Conservation (phyloP, 1,140 invertebrate genomes). For the Drosophila punjabiensis region DNA sequence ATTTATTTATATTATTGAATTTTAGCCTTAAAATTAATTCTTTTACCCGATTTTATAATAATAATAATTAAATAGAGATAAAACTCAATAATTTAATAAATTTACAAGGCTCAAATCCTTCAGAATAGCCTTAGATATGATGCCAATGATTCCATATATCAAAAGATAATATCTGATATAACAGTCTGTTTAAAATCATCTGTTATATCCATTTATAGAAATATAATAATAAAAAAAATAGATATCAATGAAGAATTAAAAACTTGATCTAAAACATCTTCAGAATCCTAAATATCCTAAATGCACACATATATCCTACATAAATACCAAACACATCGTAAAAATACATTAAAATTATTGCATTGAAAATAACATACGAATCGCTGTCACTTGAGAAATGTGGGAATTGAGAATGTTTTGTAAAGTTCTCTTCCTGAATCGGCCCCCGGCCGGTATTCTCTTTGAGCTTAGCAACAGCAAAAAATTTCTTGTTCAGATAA, state of each 20-base stretch:
- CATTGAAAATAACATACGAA: constrained; percentile 1
- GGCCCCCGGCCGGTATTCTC: constrained; percentile 8
- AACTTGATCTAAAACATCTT: not conserved
- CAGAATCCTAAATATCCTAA: not conserved
- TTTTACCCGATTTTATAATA: too few relatives aligned
- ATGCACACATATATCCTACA: not conserved
- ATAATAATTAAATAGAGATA: too few relatives aligned
- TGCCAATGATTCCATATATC: too few relatives aligned
- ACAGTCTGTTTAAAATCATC: too few relatives aligned
- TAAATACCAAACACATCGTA: not conserved
- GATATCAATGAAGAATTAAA: not conserved
- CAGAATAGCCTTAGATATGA: too few relatives aligned
- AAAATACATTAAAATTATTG: not conserved
- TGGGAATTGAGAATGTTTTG: not conserved
- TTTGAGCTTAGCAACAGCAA: constrained; percentile 39
- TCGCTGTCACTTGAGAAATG: not conserved
- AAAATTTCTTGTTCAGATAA: not conserved
- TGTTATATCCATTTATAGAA: too few relatives aligned
- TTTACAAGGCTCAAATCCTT: too few relatives aligned
- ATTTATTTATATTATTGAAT: not conserved
- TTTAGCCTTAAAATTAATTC: not conserved
- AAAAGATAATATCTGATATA: too few relatives aligned
- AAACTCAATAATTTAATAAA: too few relatives aligned
- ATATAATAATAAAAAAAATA: too few relatives aligned
- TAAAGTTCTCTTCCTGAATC: constrained; percentile 26